phyloP scores from a whole-genome alignment of 2,888 invertebrate genomes.

The Cosmia pyralina region DNA sequence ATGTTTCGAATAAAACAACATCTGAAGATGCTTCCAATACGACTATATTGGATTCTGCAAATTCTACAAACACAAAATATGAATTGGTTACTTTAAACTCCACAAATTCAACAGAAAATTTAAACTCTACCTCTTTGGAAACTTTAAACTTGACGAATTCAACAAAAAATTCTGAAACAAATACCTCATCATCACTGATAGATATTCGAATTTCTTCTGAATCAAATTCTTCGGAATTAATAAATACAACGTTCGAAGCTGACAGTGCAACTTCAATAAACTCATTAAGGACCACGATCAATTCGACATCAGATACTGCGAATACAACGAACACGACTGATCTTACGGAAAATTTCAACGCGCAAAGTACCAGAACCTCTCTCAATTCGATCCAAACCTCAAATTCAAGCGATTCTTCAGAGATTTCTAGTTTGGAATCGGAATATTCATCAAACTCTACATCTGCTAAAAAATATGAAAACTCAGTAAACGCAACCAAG shows the following conservation, averaged over 20 bases:
- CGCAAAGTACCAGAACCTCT: neutral
- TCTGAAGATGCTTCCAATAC: slow-evolving; percentile 19
- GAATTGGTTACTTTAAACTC: slow-evolving; percentile 22
- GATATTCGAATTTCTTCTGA: slow-evolving; percentile 13
- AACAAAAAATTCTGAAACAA: slow-evolving; percentile 10
- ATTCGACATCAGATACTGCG: slow-evolving; percentile 22
- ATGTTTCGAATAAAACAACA: slow-evolving; percentile 22
- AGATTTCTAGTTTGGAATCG: slow-evolving; percentile 20
- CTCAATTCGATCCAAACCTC: slow-evolving; percentile 1
- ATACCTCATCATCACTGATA: neutral
- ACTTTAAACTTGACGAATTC: slow-evolving; percentile 22
- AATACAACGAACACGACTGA: slow-evolving; percentile 30
- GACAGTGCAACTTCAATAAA: slow-evolving; percentile 11
- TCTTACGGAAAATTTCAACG: slow-evolving; percentile 2
- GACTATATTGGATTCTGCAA: slow-evolving; percentile 3
- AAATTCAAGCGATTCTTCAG: slow-evolving; percentile 30
- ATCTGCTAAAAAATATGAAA: slow-evolving; percentile 1
- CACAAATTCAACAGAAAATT: slow-evolving; percentile 20
- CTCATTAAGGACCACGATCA: neutral
- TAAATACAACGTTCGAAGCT: slow-evolving; percentile 23
- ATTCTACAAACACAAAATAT: slow-evolving; percentile 18
- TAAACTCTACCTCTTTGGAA: slow-evolving; percentile 19
- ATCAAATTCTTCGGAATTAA: slow-evolving; percentile 21
- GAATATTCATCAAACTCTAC: slow-evolving; percentile 19
- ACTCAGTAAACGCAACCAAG: slow-evolving; percentile 19